A percentile compares a stretch with the other conserved stretches of the same genome.
Evolutionary conservation across 1,140 invertebrate species (phyloP).

Genomic region (Lethocerus indicus): DNA sequence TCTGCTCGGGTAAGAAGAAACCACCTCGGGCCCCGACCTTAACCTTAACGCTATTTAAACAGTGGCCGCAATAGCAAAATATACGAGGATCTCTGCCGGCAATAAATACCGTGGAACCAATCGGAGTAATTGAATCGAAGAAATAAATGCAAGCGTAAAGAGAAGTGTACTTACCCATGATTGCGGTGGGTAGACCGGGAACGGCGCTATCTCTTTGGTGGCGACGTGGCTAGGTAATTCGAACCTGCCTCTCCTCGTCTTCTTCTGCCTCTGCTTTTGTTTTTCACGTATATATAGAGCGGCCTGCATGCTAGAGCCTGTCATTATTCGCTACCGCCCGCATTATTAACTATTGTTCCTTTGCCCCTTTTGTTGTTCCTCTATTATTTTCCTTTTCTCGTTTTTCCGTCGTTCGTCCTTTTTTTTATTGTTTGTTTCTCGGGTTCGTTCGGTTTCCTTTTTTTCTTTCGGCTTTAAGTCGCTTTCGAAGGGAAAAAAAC

Average conservation of each 20-base stretch:
- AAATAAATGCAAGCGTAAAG: neutral
- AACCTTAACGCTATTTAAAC: too few species aligned
- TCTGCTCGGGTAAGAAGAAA: too few species aligned
- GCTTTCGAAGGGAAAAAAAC: too few species aligned
- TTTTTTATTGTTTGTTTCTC: neutral
- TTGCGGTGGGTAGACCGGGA: constrained; percentile 64
- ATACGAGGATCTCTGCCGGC: too few species aligned
- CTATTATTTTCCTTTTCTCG: too few species aligned
- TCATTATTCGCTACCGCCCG: constrained; percentile 1
- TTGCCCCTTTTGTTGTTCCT: too few species aligned
- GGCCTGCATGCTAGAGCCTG: constrained; percentile 47
- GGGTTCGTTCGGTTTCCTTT: too few species aligned
- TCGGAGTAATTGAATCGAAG: too few species aligned
- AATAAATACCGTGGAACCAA: too few species aligned
- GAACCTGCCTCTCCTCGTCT: constrained; percentile 45
- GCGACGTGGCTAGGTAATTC: constrained; percentile 71
- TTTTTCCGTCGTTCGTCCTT: neutral
- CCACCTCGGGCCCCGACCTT: too few species aligned
- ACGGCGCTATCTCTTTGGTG: constrained; percentile 63
- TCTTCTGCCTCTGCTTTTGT: constrained; percentile 61
- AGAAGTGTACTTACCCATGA: constrained; percentile 41
- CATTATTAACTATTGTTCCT: neutral
- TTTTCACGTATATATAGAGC: constrained; percentile 75
- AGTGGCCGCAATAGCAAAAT: too few species aligned
- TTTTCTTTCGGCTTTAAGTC: too few species aligned